phyloP scores from a whole-genome alignment of 2,113 vertebrate genomes.

The Naja naja region DNA sequence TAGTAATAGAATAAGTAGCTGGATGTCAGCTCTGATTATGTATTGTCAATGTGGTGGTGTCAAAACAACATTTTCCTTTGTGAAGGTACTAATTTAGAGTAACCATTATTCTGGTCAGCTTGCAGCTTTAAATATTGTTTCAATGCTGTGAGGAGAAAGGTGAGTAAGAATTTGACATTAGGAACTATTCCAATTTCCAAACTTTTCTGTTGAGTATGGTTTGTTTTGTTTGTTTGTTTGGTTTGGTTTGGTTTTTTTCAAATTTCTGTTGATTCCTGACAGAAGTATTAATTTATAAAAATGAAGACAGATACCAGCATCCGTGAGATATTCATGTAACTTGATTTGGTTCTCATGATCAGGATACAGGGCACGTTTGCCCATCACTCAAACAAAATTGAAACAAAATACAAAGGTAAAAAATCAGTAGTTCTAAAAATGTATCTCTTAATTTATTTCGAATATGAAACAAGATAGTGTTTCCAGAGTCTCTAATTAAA shows the following conservation, averaged over 20 bases:
- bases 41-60: conserved; percentile 32
- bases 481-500: not conserved
- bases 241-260: not conserved
- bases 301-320: not conserved
- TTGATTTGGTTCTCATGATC: not conserved
- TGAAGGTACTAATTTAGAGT: conserved; percentile 25
- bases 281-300: not conserved
- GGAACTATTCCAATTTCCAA: not conserved
- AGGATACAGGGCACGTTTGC: not conserved
- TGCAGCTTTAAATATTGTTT: not conserved
- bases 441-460: not conserved
- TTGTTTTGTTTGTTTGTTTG: not conserved
- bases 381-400: not conserved
- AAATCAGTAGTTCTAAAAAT: not conserved
- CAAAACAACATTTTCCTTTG: conserved; percentile 27
- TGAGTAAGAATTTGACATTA: not conserved
- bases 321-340: not conserved
- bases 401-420: not conserved
- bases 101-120: conserved; percentile 17
- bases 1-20: conserved; percentile 60
- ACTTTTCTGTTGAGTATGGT: not conserved
- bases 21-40: conserved; percentile 55
- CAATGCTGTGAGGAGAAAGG: not conserved
- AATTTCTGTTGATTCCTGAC: not conserved
- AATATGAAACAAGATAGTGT: not conserved